Base-by-base conservation (phyloP, 2,797 vertebrate species). In the Fistularia commersonii region DNA sequence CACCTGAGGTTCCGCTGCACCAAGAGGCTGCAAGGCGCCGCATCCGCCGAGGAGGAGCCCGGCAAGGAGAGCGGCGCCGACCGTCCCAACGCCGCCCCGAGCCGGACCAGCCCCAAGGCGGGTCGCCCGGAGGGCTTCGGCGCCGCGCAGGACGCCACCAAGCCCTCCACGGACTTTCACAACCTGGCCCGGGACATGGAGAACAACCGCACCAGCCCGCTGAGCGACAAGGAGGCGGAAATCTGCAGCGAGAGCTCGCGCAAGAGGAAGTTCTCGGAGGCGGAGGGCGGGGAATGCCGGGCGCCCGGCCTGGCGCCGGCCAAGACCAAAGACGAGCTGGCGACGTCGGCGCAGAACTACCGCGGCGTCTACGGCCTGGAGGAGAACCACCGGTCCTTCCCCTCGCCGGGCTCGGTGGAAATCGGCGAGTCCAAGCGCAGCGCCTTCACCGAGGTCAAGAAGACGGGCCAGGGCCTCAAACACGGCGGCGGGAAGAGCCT, bases 391-490 rank as follows among this genome's bases (percentile, higher is more conserved):
- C 84, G 91, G 58, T 51, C 92, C 11, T 93, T 93, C 69, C 89
- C 90, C 0, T 91, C 93, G 0, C 86, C 92, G 10, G 84, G 84
- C 46, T 82, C 82, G 1, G 88, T 80, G 0, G 93, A 93, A 48
- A 82, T 83, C 0, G 79, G 86, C 0, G 93, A 93, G 66, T 89
- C 84, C 36, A 98, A 98, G 69, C 90, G 94, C 66, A 98, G 96
- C 83, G 96, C 95, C 71, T 98, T 98, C 85, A 95, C 94, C 7
- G 96, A 97, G 77, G 96, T 98, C 72, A 97, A 94, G 84, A 97
- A 96, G 74, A 80, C 85, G 0, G 31, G 80, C 1, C 91, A 91
- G 44, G 79, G 73, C 66, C 75, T 91, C 48, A 87, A 89, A 41
- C 78, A 88, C 53, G 1, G 80, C 33, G 45, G 65, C 54, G 64